These are phyloP conservation scores for Entomobrya proxima DNA, from an alignment of 2,888 invertebrate species.

Conservation along the genomic window DNA sequence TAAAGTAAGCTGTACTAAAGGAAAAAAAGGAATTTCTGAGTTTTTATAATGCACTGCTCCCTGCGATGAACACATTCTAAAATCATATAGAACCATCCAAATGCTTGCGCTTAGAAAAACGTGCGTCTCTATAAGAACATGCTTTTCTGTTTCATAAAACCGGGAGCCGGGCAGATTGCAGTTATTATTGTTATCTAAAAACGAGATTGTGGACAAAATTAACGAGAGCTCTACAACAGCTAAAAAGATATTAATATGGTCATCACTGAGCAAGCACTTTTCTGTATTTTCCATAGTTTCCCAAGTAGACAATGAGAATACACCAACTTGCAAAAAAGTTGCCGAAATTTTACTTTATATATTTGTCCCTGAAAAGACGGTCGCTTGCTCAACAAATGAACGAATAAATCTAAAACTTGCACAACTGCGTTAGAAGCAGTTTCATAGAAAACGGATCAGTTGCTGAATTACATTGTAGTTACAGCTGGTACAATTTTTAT, in stretches of 20 bases:
- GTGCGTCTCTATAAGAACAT: background rate
- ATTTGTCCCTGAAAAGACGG: constrained; percentile 41
- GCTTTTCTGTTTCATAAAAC: background rate
- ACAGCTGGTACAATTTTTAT: too few species aligned
- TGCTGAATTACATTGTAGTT: too few species aligned
- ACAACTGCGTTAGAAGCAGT: background rate
- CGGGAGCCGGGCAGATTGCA: background rate
- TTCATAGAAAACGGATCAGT: background rate
- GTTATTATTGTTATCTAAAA: background rate
- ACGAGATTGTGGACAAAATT: constrained; percentile 28
- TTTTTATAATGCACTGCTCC: constrained; percentile 34
- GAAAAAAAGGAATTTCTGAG: constrained; percentile 33
- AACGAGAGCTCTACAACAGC: background rate
- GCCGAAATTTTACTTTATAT: background rate
- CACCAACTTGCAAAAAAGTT: constrained; percentile 5
- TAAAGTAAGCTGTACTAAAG: constrained; percentile 18
- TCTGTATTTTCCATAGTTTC: background rate
- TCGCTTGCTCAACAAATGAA: constrained; percentile 27
- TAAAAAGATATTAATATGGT: constrained; percentile 4
- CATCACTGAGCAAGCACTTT: background rate
- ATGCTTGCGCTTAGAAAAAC: background rate
- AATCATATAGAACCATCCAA: background rate
- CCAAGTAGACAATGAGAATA: background rate
- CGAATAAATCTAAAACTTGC: constrained; percentile 39
- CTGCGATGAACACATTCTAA: constrained; percentile 2